These are phyloP conservation scores for Muscicapa striata DNA, from an alignment of 2,797 vertebrate genomes.

Conservation along the genomic window DNA sequence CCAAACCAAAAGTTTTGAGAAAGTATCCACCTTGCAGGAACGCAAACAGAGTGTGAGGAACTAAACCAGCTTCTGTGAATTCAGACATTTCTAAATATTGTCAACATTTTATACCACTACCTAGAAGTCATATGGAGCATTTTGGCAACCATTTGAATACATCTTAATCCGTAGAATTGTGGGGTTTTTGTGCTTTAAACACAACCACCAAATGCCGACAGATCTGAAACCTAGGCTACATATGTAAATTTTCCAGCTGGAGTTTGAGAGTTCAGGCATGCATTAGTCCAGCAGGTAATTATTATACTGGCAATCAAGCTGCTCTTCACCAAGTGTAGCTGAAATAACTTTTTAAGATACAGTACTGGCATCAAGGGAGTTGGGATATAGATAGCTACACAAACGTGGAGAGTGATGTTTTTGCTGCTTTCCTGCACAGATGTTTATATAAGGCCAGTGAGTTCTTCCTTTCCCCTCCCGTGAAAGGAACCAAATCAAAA, in stretches of 20 bases:
- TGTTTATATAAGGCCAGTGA: not conserved
- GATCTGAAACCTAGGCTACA: not conserved
- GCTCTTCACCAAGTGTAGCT: not conserved
- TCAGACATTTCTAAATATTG: not conserved
- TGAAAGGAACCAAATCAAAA: not conserved
- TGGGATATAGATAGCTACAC: not conserved
- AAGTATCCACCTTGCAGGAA: accelerated
- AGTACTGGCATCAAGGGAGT: not conserved
- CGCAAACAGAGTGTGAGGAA: not conserved
- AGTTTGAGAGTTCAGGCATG: not conserved
- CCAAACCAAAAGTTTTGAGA: not conserved
- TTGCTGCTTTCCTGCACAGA: not conserved
- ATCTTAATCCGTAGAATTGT: not conserved
- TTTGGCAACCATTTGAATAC: not conserved
- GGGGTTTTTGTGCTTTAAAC: not conserved
- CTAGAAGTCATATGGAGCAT: not conserved
- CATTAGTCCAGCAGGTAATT: not conserved
- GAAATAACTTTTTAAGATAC: not conserved
- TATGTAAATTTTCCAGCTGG: not conserved
- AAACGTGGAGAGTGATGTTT: not conserved
- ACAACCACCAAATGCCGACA: not conserved
- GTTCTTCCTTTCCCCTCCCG: not conserved
- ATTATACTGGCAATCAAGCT: not conserved
- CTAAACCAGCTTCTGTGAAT: not conserved
- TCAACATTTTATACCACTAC: not conserved